Base-by-base conservation (phyloP, 2,113 vertebrate genomes). In the Tetrao urogallus region DNA sequence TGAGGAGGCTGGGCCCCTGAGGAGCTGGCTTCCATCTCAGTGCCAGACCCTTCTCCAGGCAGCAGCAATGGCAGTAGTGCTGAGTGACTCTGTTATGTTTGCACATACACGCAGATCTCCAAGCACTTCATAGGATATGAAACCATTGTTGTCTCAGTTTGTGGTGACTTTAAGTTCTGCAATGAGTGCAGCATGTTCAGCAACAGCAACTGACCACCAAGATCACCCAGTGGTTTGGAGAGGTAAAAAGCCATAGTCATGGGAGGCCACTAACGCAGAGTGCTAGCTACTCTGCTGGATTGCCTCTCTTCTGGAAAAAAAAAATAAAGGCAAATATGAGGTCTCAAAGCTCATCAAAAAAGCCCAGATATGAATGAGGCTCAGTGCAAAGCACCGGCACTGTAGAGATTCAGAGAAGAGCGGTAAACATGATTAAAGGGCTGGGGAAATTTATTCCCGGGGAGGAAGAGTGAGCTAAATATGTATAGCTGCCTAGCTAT, bases 351-450 rank as follows among this genome's bases (percentile, higher is more conserved):
- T 84, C 42, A 9, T 93, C 82, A 81, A 86, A 89, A 88, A 75
- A 54, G 28, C 66, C 83, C 30, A 42, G 77, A 90, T 70, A 96
- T 82, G 30, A 90, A 93, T 90, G 54, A 63, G 43, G 90, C 83
- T 66, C 47, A 47, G 82, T 45, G 63, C 54, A 95, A 95, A 96
- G 90, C 57, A 69, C 43, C 25, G 89, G 89, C 57, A 72, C 30
- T 32, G 58, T 61, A 84, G 63, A 93, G 83, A 94, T 58, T 75
- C 70, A 84, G 88, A 78, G 70, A 92, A 93, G 86, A 90, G 86
- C 70, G 48, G 66, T 94, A 94, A 95, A 96, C 48, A 58, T 89
- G 91, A 94, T 92, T 93, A 96, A 96, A 95, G 74, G 43, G 58
- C 81, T 93, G 40, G 74, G 70, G 66, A 94, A 95, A 96, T 90